Conservation (phyloP, 1,140 invertebrate genomes). For the Zaprionus vittiger region DNA sequence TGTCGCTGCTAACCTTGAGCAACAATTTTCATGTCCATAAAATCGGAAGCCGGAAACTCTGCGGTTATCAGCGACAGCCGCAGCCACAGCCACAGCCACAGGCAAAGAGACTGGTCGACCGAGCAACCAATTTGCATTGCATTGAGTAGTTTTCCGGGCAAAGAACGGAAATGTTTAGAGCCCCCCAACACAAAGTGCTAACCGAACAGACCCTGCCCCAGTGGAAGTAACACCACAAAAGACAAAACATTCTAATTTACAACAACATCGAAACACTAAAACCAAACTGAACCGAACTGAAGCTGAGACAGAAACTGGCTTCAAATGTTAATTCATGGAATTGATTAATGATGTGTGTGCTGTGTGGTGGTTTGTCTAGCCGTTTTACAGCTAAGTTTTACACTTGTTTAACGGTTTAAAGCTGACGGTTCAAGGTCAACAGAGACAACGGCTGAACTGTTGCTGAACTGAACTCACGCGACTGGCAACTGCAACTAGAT, state of each 20-base stretch:
- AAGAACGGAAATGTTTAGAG: conserved; percentile 44
- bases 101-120: conserved; percentile 9
- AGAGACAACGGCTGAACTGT: neutral
- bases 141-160: conserved; percentile 51
- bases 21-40: conserved; percentile 64
- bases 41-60: conserved; percentile 67
- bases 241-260: conserved; percentile 21
- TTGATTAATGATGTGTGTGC: neutral
- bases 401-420: conserved; percentile 24
- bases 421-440: conserved; percentile 11
- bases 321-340: neutral
- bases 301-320: neutral
- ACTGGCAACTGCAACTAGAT: neutral
- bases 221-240: conserved; percentile 9
- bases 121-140: conserved; percentile 54
- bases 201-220: conserved; percentile 52
- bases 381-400: conserved; percentile 25
- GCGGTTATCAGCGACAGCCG: neutral
- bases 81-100: too few relatives aligned
- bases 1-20: conserved; percentile 35
- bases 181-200: conserved; percentile 35
- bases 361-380: conserved; percentile 8
- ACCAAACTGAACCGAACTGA: neutral
- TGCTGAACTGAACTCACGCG: neutral
- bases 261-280: conserved; percentile 1